Evolutionary conservation across 2,113 vertebrate genomes (phyloP).

Genomic region (Callithrix jacchus): DNA sequence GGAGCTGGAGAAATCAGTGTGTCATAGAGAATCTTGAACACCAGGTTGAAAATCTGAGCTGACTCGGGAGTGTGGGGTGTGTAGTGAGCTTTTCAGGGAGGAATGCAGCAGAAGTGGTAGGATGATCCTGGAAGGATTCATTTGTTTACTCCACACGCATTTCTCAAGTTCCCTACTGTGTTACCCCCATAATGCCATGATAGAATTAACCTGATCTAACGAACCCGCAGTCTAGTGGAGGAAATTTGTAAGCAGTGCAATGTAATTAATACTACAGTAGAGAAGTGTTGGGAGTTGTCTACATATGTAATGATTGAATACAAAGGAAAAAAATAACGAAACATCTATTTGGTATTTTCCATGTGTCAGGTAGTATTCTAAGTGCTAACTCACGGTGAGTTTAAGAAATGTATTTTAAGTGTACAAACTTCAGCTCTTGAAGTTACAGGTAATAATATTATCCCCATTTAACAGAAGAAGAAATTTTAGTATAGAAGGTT

Average conservation of each 20-base stretch:
- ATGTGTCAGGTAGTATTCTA: not conserved
- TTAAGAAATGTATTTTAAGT: not conserved
- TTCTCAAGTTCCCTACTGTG: not conserved
- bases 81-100: not conserved
- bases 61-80: not conserved
- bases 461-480: not conserved
- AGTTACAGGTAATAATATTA: not conserved
- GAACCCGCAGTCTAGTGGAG: not conserved
- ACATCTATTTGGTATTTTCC: not conserved
- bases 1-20: not conserved
- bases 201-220: not conserved
- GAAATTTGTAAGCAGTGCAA: not conserved
- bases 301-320: not conserved
- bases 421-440: not conserved
- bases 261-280: not conserved
- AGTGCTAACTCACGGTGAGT: not conserved
- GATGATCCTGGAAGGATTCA: not conserved
- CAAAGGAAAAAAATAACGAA: not conserved
- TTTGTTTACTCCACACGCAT: not conserved
- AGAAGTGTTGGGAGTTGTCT: not conserved
- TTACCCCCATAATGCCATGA: not conserved
- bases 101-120: not conserved
- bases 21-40: not conserved
- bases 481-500: not conserved
- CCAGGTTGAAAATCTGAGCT: not conserved